phyloP scores from a whole-genome alignment of 2,797 vertebrate species.

The Tenualosa ilisha region DNA sequence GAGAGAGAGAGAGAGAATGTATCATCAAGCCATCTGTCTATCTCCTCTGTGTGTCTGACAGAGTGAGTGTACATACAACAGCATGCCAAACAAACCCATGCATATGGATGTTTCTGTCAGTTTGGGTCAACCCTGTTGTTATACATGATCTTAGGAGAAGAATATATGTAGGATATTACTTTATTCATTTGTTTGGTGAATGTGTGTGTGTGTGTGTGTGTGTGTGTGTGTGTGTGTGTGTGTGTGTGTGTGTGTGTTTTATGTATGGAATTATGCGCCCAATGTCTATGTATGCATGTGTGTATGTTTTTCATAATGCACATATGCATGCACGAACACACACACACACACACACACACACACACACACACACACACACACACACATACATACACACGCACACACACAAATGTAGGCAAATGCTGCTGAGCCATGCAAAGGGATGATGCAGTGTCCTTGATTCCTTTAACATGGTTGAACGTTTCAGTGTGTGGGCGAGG shows the following conservation, averaged over 20 bases:
- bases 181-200: background rate
- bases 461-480: constrained; percentile 66
- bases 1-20: background rate
- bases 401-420: constrained; percentile 20
- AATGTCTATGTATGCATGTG: background rate
- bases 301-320: background rate
- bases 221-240: background rate
- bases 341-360: background rate
- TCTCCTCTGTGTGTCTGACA: background rate
- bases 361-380: background rate
- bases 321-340: background rate
- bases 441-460: constrained; percentile 68
- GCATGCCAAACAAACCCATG: background rate
- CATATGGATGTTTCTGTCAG: background rate
- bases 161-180: background rate
- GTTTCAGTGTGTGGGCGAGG: constrained; percentile 62
- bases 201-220: background rate
- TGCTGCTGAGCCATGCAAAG: constrained; percentile 52
- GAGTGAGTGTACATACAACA: background rate
- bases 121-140: background rate
- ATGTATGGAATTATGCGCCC: background rate
- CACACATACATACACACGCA: constrained; percentile 13
- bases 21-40: background rate
- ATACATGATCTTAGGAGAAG: background rate
- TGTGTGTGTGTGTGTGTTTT: background rate